Evolutionary conservation across 2,797 vertebrate genomes (phyloP).

Genomic region (Gambelia wislizenii): DNA sequence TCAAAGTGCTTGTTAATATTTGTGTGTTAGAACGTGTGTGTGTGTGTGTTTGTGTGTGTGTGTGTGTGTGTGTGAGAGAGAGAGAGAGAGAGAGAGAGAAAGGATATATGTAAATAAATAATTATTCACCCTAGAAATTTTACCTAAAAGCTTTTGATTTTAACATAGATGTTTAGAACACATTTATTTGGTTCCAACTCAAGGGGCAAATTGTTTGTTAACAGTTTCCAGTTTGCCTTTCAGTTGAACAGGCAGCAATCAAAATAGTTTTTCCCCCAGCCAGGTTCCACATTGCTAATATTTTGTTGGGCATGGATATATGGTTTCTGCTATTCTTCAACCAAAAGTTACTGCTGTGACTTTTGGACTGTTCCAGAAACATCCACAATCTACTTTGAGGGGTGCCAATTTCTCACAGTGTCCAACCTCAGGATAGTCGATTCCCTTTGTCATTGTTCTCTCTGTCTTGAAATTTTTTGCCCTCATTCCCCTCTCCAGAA

Average conservation of each 20-base stretch:
- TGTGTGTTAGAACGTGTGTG: constrained; percentile 11
- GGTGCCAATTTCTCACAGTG: constrained; percentile 45
- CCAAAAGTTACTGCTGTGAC: constrained; percentile 29
- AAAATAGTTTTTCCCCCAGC: constrained; percentile 50
- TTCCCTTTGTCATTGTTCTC: constrained; percentile 43
- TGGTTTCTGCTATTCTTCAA: constrained; percentile 21
- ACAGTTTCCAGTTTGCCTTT: constrained; percentile 26
- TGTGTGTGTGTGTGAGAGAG: neutral
- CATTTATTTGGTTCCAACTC: constrained; percentile 35
- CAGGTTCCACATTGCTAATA: constrained; percentile 5
- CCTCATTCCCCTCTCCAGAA: constrained; percentile 35
- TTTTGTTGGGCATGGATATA: constrained; percentile 55
- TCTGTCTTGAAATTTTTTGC: constrained; percentile 66
- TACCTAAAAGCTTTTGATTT: constrained; percentile 55
- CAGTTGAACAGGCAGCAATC: constrained; percentile 35
- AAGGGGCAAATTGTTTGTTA: constrained; percentile 37
- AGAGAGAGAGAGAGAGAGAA: no score
- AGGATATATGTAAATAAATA: no score
- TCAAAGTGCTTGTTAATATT: constrained; percentile 46
- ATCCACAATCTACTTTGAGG: constrained; percentile 41
- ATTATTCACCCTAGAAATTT: constrained; percentile 49
- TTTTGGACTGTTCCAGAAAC: constrained; percentile 40
- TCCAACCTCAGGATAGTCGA: neutral
- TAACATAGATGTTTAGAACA: constrained; percentile 51
- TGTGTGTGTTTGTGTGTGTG: neutral